Evolutionary conservation across 2,888 invertebrate species (phyloP).

Genomic region (Caenorhabditis auriculariae): DNA sequence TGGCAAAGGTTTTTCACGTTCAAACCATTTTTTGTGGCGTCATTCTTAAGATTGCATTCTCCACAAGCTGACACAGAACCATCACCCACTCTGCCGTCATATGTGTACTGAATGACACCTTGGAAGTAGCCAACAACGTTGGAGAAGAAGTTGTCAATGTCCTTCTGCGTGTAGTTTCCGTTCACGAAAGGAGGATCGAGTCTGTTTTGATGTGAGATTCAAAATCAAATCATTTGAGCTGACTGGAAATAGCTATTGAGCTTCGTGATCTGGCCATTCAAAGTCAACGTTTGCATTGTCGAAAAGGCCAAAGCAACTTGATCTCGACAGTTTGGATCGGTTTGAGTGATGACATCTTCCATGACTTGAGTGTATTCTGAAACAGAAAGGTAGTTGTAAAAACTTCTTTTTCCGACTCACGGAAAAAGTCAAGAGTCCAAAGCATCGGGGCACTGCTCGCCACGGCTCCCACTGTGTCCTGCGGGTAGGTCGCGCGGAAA

Average conservation of each 20-base stretch:
- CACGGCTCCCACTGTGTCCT: constrained; percentile 45
- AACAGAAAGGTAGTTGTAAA: neutral
- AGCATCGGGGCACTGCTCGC: constrained; percentile 44
- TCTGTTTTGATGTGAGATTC: constrained; percentile 17
- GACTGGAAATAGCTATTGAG: constrained; percentile 37
- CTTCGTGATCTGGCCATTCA: constrained; percentile 27
- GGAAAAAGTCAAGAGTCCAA: constrained; percentile 45
- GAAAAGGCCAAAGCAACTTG: constrained; percentile 28
- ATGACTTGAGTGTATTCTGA: constrained; percentile 49
- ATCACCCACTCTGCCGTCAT: constrained; percentile 40
- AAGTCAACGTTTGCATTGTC: constrained; percentile 31
- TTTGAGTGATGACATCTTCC: constrained; percentile 35
- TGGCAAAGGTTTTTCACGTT: constrained; percentile 24
- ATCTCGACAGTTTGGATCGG: constrained; percentile 21
- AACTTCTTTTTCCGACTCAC: constrained; percentile 9
- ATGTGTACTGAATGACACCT: constrained; percentile 44
- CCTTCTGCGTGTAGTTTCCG: constrained; percentile 27
- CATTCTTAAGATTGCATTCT: constrained; percentile 24
- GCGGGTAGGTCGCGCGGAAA: constrained; percentile 45
- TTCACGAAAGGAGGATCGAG: constrained; percentile 34
- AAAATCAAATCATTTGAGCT: neutral
- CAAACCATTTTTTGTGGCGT: constrained; percentile 22
- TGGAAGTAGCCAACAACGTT: constrained; percentile 42
- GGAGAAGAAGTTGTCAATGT: constrained; percentile 51
- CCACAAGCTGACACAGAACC: too few relatives aligned